These are phyloP conservation scores for Myotis yumanensis DNA, from an alignment of 2,113 vertebrate genomes.

Conservation along the genomic window DNA sequence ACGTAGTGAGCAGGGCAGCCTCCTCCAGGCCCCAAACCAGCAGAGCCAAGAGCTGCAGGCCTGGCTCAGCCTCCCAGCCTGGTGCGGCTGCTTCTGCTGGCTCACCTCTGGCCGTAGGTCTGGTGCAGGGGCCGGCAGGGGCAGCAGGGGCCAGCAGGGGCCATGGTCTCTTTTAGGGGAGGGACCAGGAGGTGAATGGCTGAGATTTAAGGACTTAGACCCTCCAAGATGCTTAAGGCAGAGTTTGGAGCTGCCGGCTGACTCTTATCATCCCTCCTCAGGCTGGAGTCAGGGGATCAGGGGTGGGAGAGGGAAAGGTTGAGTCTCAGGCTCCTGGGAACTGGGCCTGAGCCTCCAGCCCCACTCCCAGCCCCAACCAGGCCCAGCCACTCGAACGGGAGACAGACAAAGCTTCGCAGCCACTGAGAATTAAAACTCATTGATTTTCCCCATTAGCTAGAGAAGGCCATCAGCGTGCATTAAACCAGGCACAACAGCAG, in stretches of 20 bases:
- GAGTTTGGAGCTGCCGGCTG: neutral
- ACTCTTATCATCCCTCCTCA: neutral
- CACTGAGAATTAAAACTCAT: constrained; percentile 79
- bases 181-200: neutral
- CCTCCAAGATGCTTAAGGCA: neutral
- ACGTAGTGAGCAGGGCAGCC: neutral
- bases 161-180: neutral
- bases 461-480: constrained; percentile 72
- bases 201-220: neutral
- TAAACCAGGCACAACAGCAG: constrained; percentile 69
- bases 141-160: neutral
- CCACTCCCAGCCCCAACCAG: neutral
- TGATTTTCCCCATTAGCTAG: constrained; percentile 82
- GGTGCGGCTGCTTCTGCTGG: neutral
- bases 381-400: constrained; percentile 44
- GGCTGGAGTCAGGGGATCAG: neutral
- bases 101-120: neutral
- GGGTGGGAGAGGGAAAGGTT: neutral
- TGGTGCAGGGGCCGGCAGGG: neutral
- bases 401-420: constrained; percentile 70
- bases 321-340: neutral
- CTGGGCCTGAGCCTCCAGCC: neutral
- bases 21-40: neutral
- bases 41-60: neutral
- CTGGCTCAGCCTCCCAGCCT: neutral